Evolutionary conservation across 2,888 invertebrate genomes (phyloP), one percentile per base, ranked within the genome.

Genomic region (Antheraea assamensis): DNA sequence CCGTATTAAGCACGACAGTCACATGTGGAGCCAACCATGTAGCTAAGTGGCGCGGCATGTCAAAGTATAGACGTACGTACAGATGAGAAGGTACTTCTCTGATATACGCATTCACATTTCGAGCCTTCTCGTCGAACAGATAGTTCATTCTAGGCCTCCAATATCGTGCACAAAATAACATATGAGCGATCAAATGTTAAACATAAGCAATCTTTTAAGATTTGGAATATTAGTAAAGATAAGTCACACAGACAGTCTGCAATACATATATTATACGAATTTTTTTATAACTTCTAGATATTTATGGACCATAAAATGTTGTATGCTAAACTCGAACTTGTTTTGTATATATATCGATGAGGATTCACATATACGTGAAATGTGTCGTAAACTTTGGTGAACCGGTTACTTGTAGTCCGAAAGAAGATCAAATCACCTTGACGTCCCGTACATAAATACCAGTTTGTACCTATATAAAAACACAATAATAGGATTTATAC

Each of bases 401-500:
- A 88, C 89, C 83, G 86, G 88, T 89, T 83, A 82, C 82, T 83
- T 82, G 80, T 79, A 82, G 19, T 81, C 66, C 76, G 76, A 77
- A 80, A 78, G 80, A 83, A 75, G 82, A 81, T 83, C 74, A 74
- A 78, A 78, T 87, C 83, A 86, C 90, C 89, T 90, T 90, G 89
- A 88, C 90, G 85, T 81, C 75, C 76, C 78, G 71, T 76, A 64
- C 70, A 61, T 77, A 85, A 87, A 87, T 87, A 86, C 82, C 86
- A 83, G 77, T 76, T 72, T 73, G 71, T 61, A n/a, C n/a, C n/a
- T n/a, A 78, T 77, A 78, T 79, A 78, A 75, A 77, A 78, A 74
- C 74, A 70, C 73, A 76, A 72, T 79, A 72, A 72, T 73, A 30
- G 31, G 21, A 71, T 58, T 70, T 66, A 27, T 72, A 49, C 70